These are phyloP conservation scores for Sorex araneus DNA, from an alignment of 2,113 vertebrate species.

Conservation along the genomic window DNA sequence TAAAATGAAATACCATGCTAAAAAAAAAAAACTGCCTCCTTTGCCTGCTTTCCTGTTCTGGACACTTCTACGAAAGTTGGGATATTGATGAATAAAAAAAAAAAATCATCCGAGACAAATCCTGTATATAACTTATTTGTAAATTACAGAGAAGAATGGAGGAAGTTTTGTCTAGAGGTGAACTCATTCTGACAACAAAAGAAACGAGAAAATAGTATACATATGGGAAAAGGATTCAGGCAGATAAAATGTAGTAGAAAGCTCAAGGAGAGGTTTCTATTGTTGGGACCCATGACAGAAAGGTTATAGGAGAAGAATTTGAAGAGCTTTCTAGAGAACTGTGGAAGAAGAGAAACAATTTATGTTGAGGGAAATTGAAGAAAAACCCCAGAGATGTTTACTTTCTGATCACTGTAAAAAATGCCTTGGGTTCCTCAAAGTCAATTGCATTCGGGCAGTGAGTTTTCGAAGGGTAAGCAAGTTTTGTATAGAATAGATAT, in stretches of 20 bases:
- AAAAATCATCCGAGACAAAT: neutral
- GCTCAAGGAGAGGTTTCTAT: neutral
- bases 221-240: neutral
- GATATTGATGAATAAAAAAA: neutral
- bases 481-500: constrained; percentile 58
- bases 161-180: too few species aligned
- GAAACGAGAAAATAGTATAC: neutral
- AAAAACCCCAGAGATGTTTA: neutral
- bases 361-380: neutral
- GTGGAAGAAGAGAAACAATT: neutral
- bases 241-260: neutral
- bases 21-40: accelerated
- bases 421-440: constrained; percentile 61
- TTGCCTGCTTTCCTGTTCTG: neutral
- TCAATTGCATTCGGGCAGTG: constrained; percentile 54
- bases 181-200: neutral
- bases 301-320: neutral
- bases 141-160: neutral
- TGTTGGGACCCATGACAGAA: too few species aligned
- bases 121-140: neutral
- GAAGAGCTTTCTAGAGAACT: neutral
- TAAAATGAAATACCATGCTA: too few species aligned
- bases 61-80: too few species aligned
- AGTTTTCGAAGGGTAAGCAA: constrained; percentile 46
- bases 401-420: constrained; percentile 55